Percentiles rank a stretch among this genome's conserved stretches.
Evolutionary conservation across 2,888 invertebrate species (phyloP).

Genomic region (Thelaira solivaga): DNA sequence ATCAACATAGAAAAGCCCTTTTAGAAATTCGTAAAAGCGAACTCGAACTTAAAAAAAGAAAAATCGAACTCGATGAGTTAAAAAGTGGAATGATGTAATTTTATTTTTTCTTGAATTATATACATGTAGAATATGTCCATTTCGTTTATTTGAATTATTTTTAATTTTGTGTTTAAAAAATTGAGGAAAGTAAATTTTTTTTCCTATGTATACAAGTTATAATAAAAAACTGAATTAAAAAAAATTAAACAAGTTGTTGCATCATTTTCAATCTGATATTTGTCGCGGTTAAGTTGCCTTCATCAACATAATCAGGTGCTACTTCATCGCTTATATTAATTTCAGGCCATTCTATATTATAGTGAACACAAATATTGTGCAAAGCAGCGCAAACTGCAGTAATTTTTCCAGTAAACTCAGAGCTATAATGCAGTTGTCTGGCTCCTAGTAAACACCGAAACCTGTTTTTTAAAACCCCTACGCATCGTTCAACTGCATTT

Average conservation of each 20-base stretch:
- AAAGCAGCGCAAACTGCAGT: too few species aligned
- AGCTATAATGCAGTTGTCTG: too few species aligned
- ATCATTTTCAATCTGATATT: conserved; percentile 10
- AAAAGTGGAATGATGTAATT: not conserved
- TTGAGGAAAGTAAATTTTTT: not conserved
- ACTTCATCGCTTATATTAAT: conserved; percentile 3
- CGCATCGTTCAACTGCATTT: too few species aligned
- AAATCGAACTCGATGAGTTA: conserved; percentile 4
- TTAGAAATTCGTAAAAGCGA: conserved; percentile 1
- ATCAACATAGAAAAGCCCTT: conserved; percentile 1
- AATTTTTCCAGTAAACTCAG: too few species aligned
- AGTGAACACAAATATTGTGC: too few species aligned
- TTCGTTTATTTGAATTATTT: not conserved
- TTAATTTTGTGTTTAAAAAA: conserved; percentile 14
- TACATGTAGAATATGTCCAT: too few species aligned
- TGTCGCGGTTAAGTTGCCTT: conserved; percentile 11
- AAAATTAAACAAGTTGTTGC: conserved; percentile 8
- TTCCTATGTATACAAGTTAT: not conserved
- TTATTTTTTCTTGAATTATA: not conserved
- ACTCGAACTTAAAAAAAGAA: not conserved
- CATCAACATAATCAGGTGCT: not conserved
- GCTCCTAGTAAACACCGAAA: too few species aligned
- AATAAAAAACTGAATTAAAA: not conserved
- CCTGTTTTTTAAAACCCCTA: too few species aligned
- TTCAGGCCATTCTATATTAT: conserved; percentile 5